A percentile compares a stretch with the other conserved stretches of the same genome.
Evolutionary conservation across 2,113 vertebrate genomes (phyloP).

Genomic region (Crotalus horridus): DNA sequence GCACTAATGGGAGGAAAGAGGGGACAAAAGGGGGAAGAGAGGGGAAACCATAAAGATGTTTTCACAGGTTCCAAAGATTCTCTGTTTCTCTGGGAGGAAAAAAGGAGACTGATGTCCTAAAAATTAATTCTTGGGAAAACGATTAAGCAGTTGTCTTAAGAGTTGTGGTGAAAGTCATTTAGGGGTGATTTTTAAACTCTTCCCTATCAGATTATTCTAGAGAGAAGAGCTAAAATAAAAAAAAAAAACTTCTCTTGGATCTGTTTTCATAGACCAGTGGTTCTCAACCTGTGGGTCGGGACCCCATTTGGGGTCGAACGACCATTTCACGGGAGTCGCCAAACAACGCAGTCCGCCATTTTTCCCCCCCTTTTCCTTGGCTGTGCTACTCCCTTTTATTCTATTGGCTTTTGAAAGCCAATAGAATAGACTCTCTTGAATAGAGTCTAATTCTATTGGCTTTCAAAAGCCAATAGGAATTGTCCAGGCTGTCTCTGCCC

Average conservation of each 20-base stretch:
- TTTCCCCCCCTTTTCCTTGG: too few species aligned
- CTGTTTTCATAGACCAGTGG: not conserved
- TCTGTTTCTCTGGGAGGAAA: not conserved
- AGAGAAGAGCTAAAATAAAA: not conserved
- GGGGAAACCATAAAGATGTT: not conserved
- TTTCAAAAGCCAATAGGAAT: too few species aligned
- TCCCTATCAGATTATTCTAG: not conserved
- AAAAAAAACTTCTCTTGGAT: not conserved
- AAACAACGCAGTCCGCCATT: too few species aligned
- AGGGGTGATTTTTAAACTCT: not conserved
- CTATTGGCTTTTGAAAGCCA: too few species aligned
- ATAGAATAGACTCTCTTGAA: too few species aligned
- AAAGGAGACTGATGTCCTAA: not conserved
- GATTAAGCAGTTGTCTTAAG: not conserved
- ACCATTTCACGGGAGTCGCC: too few species aligned
- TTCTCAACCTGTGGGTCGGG: too few species aligned
- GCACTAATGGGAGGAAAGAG: constrained; percentile 27
- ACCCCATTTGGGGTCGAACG: too few species aligned
- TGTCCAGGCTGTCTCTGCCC: too few species aligned
- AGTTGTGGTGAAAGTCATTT: not conserved
- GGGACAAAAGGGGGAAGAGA: not conserved
- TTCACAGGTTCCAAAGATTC: not conserved
- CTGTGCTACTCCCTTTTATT: too few species aligned
- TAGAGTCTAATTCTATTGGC: too few species aligned
- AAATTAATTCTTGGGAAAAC: not conserved